Evolutionary conservation across 2,797 vertebrate genomes (phyloP).

Genomic region (Neosilurus mollespiculum): DNA sequence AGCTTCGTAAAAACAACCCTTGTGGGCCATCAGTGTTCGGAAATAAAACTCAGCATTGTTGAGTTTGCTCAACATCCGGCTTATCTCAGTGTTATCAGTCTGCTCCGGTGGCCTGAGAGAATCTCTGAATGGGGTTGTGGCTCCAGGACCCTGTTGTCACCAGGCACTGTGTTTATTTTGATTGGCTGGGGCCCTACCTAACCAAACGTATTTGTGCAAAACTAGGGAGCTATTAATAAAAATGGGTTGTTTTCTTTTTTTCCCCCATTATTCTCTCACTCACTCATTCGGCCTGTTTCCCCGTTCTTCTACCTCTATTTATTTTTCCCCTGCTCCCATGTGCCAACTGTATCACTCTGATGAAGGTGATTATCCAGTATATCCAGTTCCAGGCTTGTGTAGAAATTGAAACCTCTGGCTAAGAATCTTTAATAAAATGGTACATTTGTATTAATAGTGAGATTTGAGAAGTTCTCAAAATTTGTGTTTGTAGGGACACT

Average conservation of each 20-base stretch:
- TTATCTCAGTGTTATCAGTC: slow-evolving; percentile 73
- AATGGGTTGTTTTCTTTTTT: slow-evolving; percentile 53
- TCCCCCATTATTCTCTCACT: slow-evolving; percentile 26
- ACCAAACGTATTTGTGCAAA: slow-evolving; percentile 58
- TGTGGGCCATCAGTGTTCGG: slow-evolving; percentile 68
- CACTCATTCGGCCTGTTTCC: background rate
- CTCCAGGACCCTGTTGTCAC: slow-evolving; percentile 39
- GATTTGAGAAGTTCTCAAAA: background rate
- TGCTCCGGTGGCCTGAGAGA: slow-evolving; percentile 62
- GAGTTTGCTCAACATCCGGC: slow-evolving; percentile 67
- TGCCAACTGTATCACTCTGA: slow-evolving; percentile 31
- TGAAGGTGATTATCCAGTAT: background rate
- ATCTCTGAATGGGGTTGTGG: slow-evolving; percentile 61
- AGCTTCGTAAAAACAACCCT: slow-evolving; percentile 59
- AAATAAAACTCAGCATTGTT: slow-evolving; percentile 73
- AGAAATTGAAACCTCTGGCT: slow-evolving; percentile 46
- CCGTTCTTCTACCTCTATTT: slow-evolving; percentile 28
- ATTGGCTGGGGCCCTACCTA: slow-evolving; percentile 45
- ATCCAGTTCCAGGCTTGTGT: slow-evolving; percentile 32
- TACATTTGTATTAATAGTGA: background rate
- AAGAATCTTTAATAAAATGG: background rate
- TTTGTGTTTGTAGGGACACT: background rate
- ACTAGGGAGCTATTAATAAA: slow-evolving; percentile 66
- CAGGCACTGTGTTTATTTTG: slow-evolving; percentile 51
- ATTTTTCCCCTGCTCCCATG: slow-evolving; percentile 13